Evolutionary conservation across 2,797 vertebrate genomes (phyloP).

Genomic region (Emydoidea blandingii): DNA sequence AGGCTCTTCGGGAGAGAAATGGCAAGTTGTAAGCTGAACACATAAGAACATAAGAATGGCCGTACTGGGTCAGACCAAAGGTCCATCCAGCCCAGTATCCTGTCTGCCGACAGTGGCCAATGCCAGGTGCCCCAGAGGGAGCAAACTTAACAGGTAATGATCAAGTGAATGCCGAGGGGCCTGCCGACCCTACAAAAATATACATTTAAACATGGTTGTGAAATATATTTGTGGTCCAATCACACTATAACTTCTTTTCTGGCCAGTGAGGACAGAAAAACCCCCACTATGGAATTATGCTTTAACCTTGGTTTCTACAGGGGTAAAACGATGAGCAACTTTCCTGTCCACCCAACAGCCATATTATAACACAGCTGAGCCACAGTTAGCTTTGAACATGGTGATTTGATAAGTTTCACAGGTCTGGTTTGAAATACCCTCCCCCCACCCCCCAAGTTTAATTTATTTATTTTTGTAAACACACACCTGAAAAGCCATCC

Average conservation of each 20-base stretch:
- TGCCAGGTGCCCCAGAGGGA: too few relatives aligned
- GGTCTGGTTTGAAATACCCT: neutral
- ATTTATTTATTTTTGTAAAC: neutral
- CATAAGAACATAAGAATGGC: too few relatives aligned
- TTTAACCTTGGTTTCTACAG: neutral
- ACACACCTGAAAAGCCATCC: neutral
- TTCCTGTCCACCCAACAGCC: neutral
- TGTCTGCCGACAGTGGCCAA: too few relatives aligned
- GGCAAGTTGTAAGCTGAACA: neutral
- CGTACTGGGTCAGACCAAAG: too few relatives aligned
- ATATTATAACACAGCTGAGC: too few relatives aligned
- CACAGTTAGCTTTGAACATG: too few relatives aligned
- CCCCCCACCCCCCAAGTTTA: neutral
- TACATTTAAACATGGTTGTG: too few relatives aligned
- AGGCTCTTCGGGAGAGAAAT: neutral
- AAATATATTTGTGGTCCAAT: neutral
- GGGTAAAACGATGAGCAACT: neutral
- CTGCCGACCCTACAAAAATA: neutral
- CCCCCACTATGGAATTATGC: neutral
- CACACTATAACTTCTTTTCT: neutral
- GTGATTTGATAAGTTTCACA: neutral
- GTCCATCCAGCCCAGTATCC: too few relatives aligned
- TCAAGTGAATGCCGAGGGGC: neutral
- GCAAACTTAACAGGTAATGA: too few relatives aligned
- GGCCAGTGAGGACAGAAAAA: neutral